phyloP scores from a whole-genome alignment of 1,140 invertebrate genomes.

The Brachystomella parvula region DNA sequence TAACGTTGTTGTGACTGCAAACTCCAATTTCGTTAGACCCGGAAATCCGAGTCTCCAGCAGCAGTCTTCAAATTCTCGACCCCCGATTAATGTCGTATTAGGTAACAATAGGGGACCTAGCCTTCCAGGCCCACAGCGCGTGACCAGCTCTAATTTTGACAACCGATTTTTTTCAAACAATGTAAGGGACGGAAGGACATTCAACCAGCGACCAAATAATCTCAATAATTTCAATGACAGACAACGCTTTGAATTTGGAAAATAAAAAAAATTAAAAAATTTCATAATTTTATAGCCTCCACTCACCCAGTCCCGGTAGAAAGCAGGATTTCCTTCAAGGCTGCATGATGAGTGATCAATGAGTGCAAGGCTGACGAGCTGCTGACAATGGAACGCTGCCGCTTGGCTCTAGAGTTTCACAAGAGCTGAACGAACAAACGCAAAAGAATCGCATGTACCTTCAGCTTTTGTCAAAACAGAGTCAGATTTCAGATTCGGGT shows the following conservation, averaged over 20 bases:
- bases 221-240: too few relatives aligned
- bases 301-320: slow-evolving; percentile 44
- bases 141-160: too few relatives aligned
- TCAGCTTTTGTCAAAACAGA: slow-evolving; percentile 35
- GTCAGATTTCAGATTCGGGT: slow-evolving; percentile 15
- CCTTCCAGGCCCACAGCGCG: too few relatives aligned
- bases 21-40: background rate
- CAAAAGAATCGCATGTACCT: slow-evolving; percentile 25
- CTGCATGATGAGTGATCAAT: slow-evolving; percentile 20
- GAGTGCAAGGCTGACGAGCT: background rate
- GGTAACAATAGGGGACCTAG: too few relatives aligned
- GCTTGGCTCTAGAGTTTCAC: slow-evolving; percentile 25
- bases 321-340: slow-evolving; percentile 45
- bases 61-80: too few relatives aligned
- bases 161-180: too few relatives aligned
- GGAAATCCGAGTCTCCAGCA: background rate
- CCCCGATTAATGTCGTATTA: too few relatives aligned
- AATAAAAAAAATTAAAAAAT: background rate
- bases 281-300: too few relatives aligned
- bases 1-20: too few relatives aligned
- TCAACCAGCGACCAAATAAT: too few relatives aligned
- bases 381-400: background rate
- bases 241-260: slow-evolving; percentile 6
- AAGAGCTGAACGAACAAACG: slow-evolving; percentile 39
- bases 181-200: too few relatives aligned